phyloP scores from a whole-genome alignment of 1,140 invertebrate species.

The Globodera rostochiensis region DNA sequence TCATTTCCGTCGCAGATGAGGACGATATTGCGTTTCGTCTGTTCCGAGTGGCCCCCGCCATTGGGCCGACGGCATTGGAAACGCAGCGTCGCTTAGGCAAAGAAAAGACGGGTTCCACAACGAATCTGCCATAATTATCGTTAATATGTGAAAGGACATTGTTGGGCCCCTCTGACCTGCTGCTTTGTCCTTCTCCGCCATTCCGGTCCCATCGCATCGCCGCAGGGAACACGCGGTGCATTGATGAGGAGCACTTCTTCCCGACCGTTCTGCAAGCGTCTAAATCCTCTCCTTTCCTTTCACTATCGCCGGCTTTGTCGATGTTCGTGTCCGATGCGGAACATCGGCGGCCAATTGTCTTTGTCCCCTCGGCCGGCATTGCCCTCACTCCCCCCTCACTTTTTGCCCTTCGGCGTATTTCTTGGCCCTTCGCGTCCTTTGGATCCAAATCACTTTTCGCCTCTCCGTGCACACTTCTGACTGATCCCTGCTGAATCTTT shows the following conservation, averaged over 20 bases:
- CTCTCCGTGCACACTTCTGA: neutral
- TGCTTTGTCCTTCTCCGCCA: neutral
- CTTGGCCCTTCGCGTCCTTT: neutral
- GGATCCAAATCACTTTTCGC: slow-evolving; percentile 7
- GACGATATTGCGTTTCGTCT: slow-evolving; percentile 37
- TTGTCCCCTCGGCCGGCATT: neutral
- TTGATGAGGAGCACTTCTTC: neutral
- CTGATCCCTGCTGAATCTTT: slow-evolving; percentile 3
- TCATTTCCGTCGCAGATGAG: slow-evolving; percentile 1
- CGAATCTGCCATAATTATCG: slow-evolving; percentile 21
- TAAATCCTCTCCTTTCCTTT: neutral
- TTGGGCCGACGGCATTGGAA: slow-evolving; percentile 1
- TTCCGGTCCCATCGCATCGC: neutral
- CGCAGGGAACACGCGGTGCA: too few species aligned
- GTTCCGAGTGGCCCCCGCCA: slow-evolving; percentile 1
- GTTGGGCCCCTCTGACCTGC: neutral
- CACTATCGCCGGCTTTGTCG: neutral
- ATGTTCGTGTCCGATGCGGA: neutral
- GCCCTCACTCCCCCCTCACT: neutral
- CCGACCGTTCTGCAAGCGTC: neutral
- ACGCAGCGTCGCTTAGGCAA: slow-evolving; percentile 4
- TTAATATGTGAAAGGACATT: too few species aligned
- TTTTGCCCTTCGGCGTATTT: neutral
- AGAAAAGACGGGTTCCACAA: slow-evolving; percentile 32
- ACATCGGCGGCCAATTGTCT: neutral